Conservation (phyloP, 2,113 vertebrate species). For the Perccottus glenii region DNA sequence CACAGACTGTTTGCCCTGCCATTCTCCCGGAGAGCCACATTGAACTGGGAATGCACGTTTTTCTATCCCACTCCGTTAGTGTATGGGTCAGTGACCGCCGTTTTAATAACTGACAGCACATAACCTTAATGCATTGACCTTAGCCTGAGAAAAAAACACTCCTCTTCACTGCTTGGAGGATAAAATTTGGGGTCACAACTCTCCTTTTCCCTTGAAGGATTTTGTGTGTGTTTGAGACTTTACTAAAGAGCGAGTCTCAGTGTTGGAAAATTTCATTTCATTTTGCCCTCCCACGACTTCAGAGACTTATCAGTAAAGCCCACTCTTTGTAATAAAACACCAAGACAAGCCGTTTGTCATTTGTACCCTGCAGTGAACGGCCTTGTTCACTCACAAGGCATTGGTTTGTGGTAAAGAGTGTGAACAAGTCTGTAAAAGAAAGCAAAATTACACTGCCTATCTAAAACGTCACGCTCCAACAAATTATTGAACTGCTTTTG, state of each 20-base stretch:
- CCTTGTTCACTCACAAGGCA: not conserved
- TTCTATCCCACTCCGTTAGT: not conserved
- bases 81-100: constrained; percentile 17
- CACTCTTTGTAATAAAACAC: constrained; percentile 11
- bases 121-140: not conserved
- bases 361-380: not conserved
- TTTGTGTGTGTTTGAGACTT: constrained; percentile 1
- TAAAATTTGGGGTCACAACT: not conserved
- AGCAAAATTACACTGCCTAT: not conserved
- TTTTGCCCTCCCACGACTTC: constrained; percentile 3
- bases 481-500: too few relatives aligned
- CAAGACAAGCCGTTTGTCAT: constrained; percentile 9
- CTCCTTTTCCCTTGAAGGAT: constrained; percentile 17
- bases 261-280: constrained; percentile 12
- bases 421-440: not conserved
- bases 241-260: constrained; percentile 17
- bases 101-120: constrained; percentile 11
- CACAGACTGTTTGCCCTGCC: constrained; percentile 50
- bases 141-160: not conserved
- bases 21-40: constrained; percentile 34
- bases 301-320: constrained; percentile 37
- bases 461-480: not conserved
- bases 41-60: not conserved
- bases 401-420: constrained; percentile 15
- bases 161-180: not conserved